Evolutionary conservation across 1,140 invertebrate genomes (phyloP).

Genomic region (Periplaneta americana): DNA sequence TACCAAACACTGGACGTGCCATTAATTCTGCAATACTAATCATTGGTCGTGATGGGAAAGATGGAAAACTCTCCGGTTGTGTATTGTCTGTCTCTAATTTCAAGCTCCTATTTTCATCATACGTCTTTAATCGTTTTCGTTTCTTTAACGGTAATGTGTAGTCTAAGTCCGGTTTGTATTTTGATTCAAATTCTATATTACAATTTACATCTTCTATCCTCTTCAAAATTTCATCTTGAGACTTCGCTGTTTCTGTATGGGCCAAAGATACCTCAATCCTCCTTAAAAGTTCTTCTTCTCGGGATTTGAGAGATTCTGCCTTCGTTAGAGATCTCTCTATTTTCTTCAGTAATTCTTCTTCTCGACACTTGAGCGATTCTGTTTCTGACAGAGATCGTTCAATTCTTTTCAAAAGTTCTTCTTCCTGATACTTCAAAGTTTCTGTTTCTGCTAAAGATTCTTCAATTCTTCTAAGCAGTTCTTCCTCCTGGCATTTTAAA

Average conservation of each 20-base stretch:
- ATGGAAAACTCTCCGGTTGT: not conserved
- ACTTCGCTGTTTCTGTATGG: not conserved
- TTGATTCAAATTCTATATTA: not conserved
- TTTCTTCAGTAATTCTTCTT: not conserved
- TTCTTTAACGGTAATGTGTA: not conserved
- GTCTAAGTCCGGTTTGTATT: not conserved
- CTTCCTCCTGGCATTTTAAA: not conserved
- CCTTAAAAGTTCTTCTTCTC: not conserved
- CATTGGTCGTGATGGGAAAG: not conserved
- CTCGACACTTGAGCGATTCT: not conserved
- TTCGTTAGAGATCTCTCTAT: not conserved
- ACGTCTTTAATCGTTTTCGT: not conserved
- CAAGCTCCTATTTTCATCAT: not conserved
- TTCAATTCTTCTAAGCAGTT: not conserved
- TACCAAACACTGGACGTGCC: not conserved
- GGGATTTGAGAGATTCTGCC: not conserved
- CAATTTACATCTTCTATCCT: not conserved
- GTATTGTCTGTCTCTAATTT: not conserved
- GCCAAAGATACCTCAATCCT: not conserved
- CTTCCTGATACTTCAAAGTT: not conserved
- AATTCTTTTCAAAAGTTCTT: not conserved
- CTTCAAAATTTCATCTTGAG: not conserved
- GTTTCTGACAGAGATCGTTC: not conserved
- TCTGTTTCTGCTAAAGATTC: not conserved
- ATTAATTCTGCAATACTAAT: not conserved